Evolutionary conservation across 1,140 invertebrate genomes (phyloP).

Genomic region (Plectus sambesii): DNA sequence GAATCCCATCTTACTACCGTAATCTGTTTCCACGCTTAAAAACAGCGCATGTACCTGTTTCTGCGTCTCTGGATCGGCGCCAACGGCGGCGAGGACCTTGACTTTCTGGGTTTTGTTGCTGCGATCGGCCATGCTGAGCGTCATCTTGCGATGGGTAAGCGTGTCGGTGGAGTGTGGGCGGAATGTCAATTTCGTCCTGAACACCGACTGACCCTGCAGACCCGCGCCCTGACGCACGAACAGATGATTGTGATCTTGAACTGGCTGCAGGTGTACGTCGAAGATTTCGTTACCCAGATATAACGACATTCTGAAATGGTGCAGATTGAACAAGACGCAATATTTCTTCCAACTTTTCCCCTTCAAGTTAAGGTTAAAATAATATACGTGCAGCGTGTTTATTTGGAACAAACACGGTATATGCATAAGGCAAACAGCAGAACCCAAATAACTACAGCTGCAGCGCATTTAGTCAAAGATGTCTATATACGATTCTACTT

Average conservation of each 20-base stretch:
- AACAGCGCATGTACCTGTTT: too few species aligned
- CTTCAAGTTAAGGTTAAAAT: too few species aligned
- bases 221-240: constrained; percentile 94
- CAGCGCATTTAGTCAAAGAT: too few species aligned
- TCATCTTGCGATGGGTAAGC: constrained; percentile 97
- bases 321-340: too few species aligned
- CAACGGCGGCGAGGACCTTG: constrained; percentile 67
- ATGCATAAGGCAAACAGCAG: too few species aligned
- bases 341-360: too few species aligned
- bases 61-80: constrained; percentile 33
- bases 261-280: constrained; percentile 83
- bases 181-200: constrained; percentile 89
- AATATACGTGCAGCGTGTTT: too few species aligned
- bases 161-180: constrained; percentile 67
- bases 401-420: too few species aligned
- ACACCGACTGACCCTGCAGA: constrained; percentile 90
- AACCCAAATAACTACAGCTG: too few species aligned
- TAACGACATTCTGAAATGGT: constrained; percentile 76
- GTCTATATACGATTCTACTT: constrained; percentile 3
- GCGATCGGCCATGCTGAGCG: constrained; percentile 84
- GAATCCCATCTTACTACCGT: too few species aligned
- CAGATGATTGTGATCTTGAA: constrained; percentile 79
- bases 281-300: constrained; percentile 94
- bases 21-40: too few species aligned
- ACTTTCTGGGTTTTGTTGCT: constrained; percentile 92